These are phyloP conservation scores for Heliocidaris erythrogramma DNA, from an alignment of 35 echinoderm and acorn worm genomes.

Conservation along the genomic window DNA sequence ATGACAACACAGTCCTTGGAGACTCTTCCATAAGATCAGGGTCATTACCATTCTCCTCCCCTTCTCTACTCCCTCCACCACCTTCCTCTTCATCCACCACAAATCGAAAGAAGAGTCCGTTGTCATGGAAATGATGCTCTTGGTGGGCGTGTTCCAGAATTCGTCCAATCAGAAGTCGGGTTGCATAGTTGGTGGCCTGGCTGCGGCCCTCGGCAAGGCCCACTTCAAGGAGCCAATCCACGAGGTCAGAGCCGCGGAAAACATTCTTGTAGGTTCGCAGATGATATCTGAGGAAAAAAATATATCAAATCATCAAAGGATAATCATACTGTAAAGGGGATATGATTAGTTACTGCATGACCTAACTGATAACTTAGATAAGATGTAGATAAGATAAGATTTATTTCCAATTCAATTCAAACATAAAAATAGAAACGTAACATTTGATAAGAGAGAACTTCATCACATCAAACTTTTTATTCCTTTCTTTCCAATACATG, in stretches of 20 bases:
- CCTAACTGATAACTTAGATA: too few species aligned
- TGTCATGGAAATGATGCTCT: constrained; percentile 72
- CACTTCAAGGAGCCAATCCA: constrained; percentile 76
- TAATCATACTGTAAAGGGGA: too few species aligned
- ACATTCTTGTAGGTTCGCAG: constrained; percentile 52
- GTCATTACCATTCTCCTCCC: constrained; percentile 5
- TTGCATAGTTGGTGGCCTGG: constrained; percentile 60
- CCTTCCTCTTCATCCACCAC: constrained; percentile 25
- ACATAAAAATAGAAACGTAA: too few species aligned
- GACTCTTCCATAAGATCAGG: too few species aligned
- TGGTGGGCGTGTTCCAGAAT: constrained; percentile 57
- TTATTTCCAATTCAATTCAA: too few species aligned
- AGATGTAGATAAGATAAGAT: too few species aligned
- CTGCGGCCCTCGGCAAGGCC: constrained; percentile 63
- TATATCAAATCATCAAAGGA: neutral
- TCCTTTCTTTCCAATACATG: too few species aligned
- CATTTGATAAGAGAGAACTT: neutral
- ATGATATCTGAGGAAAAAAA: constrained; percentile 39
- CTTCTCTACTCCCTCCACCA: neutral
- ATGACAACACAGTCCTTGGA: too few species aligned
- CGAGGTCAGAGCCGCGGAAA: constrained; percentile 58
- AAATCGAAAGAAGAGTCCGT: constrained; percentile 55
- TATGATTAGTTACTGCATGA: too few species aligned
- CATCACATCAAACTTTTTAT: too few species aligned
- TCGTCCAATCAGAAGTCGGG: constrained; percentile 59